Conservation (phyloP, 2,113 vertebrate species). For the Axis porcinus region DNA sequence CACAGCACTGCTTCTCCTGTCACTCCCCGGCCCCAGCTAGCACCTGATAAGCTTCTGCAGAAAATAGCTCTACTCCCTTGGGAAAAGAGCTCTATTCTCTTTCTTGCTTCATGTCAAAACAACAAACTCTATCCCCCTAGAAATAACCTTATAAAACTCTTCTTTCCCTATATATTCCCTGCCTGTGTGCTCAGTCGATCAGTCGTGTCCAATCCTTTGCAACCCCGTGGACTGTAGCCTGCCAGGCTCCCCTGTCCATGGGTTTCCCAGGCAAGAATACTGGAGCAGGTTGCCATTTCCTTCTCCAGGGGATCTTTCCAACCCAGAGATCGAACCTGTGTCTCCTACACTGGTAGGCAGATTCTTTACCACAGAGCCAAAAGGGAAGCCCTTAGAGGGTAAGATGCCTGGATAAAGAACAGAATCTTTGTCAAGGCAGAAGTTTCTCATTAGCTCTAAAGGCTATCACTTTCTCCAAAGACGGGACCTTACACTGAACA, state of each 20-base stretch:
- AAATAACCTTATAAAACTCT: not conserved
- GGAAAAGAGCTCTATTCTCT: not conserved
- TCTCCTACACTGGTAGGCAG: not conserved
- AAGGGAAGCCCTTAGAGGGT: not conserved
- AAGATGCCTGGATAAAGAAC: not conserved
- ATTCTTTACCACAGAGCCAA: not conserved
- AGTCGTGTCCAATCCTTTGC: not conserved
- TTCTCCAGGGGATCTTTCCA: not conserved
- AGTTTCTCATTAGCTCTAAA: not conserved
- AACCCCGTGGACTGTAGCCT: not conserved
- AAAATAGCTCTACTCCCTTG: not conserved
- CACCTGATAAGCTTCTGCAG: not conserved
- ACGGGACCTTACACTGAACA: not conserved
- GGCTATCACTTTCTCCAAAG: not conserved
- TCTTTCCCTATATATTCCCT: not conserved
- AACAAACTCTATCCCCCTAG: not conserved
- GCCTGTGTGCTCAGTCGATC: not conserved
- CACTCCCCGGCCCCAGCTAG: not conserved
- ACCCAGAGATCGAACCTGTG: not conserved
- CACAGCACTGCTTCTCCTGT: not conserved
- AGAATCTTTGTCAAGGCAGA: slow-evolving; percentile 14
- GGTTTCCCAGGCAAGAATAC: not conserved
- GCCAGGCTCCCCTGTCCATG: not conserved
- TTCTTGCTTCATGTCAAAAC: not conserved
- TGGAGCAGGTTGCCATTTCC: not conserved